phyloP scores from a whole-genome alignment of 2,888 invertebrate genomes.

The Macrosiphum euphorbiae region DNA sequence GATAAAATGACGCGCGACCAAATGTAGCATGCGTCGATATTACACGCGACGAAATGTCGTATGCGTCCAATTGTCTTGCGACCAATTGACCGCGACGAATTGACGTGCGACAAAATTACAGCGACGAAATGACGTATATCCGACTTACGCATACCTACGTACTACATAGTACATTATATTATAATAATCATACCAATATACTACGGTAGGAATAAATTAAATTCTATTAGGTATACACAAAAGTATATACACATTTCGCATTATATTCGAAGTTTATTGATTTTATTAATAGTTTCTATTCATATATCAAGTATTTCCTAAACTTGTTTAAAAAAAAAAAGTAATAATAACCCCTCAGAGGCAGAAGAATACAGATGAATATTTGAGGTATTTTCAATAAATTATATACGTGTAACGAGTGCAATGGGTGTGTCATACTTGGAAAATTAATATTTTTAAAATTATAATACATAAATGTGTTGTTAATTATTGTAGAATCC shows the following conservation, averaged over 20 bases:
- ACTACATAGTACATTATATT: too few relatives aligned
- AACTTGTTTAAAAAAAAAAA: not conserved
- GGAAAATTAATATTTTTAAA: not conserved
- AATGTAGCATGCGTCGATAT: too few relatives aligned
- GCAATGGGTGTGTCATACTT: not conserved
- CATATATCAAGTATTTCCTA: not conserved
- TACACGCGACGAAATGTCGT: too few relatives aligned
- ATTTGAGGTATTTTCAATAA: not conserved
- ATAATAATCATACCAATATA: not conserved
- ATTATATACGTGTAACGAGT: not conserved
- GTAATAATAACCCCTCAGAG: not conserved
- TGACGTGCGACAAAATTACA: too few relatives aligned
- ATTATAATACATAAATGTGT: not conserved
- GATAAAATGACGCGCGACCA: too few relatives aligned
- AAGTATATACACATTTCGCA: not conserved
- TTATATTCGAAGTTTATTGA: not conserved
- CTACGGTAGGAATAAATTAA: not conserved
- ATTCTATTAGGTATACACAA: not conserved
- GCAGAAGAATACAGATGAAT: not conserved
- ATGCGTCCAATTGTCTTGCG: too few relatives aligned
- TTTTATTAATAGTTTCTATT: not conserved
- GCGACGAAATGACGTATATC: too few relatives aligned
- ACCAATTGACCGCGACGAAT: too few relatives aligned
- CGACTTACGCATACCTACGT: not conserved
- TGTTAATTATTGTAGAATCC: not conserved